Evolutionary conservation across 2,888 invertebrate genomes (phyloP), one percentile per base, ranked within the genome.

Genomic region (Zaprionus lineosus): DNA sequence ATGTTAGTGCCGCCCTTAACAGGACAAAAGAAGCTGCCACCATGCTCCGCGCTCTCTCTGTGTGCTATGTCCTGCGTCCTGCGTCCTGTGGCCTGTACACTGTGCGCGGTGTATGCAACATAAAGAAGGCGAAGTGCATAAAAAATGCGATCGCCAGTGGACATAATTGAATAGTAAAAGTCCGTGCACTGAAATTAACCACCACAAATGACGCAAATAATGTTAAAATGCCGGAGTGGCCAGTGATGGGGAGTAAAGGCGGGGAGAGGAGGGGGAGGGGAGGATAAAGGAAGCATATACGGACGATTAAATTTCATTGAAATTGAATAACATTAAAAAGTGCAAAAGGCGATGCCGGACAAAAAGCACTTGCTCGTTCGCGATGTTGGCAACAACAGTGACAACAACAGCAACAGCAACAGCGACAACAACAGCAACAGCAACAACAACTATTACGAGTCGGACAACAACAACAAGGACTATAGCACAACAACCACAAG

Each of bases 191-290:
- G 82, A 77, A 82, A 82, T 82, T 85, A 82, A 82, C 82, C 84
- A 84, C 85, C 82, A 82, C 81, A 81, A 81, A 84, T 84, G 85
- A 79, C 85, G 81, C 73, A 81, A 84, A 81, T 84, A 82, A 78
- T 82, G 79, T 66, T 75, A 66, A 68, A 81, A 48, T 62, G 72
- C 31, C 39, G 7, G 6, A 40, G 31, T 6, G 15, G 31, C n/a
- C 7, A 21, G 43, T 11, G 33, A 29, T 21, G 7, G 21, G 21
- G 21, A 21, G 21, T 21, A 21, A 3, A 21, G 21, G 21, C 21
- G 1, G 18, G 3, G n/a, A 3, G 39, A 2, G 19, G 1, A 1
- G 11, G n/a, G 14, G n/a, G n/a, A 12, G 8, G 5, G 6, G 40
- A 6, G 8, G 9, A 16, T 15, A 16, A 2, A 24, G 39, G 3